Conservation (phyloP, 2,797 vertebrate species). For the Hippopotamyrus pictus region DNA sequence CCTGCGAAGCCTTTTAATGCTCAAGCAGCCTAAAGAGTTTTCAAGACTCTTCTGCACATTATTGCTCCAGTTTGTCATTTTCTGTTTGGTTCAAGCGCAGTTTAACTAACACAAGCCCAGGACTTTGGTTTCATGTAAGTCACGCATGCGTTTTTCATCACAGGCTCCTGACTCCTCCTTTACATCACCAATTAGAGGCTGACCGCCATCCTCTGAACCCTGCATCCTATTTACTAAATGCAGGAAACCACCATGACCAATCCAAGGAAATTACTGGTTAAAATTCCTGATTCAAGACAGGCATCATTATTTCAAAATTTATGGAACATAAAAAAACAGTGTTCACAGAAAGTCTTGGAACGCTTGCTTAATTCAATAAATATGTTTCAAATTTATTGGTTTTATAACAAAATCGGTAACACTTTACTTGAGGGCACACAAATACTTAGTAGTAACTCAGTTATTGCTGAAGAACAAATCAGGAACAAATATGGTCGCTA, state of each 20-base stretch:
- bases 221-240: background rate
- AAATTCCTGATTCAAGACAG: background rate
- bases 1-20: background rate
- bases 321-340: background rate
- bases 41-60: background rate
- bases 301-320: background rate
- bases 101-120: background rate
- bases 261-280: background rate
- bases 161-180: background rate
- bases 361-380: background rate
- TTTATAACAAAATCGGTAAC: background rate
- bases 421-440: background rate
- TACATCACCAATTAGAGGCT: background rate
- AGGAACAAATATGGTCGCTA: background rate
- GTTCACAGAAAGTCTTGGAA: background rate
- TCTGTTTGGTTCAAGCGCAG: background rate
- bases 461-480: background rate
- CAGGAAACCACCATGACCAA: background rate
- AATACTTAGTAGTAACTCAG: background rate
- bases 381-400: background rate
- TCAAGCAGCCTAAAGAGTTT: constrained; percentile 6
- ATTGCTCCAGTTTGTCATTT: constrained; percentile 12
- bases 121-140: background rate
- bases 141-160: background rate
- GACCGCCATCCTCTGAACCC: background rate